Base-by-base conservation (phyloP, 2,113 vertebrate species). In the Callopanchax toddi region DNA sequence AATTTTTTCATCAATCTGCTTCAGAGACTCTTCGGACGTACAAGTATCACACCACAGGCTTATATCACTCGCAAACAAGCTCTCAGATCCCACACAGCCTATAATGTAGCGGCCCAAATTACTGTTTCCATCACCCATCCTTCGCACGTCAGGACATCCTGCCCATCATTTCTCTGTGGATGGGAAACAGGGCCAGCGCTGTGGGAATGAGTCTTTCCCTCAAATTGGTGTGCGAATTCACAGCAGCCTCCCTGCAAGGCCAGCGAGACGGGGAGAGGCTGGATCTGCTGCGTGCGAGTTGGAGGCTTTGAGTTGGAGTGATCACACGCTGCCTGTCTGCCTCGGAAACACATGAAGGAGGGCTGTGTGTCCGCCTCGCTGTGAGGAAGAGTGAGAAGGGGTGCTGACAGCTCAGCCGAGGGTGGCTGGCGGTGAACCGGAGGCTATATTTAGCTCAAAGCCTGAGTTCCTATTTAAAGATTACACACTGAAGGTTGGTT, bases 391-490 rank as follows among this genome's bases (percentile, higher is more conserved):
- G 73, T 74, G 79, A 86, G 74, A 84, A 84, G 74, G 74, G 74
- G 76, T 16, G 60, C 87, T 87, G 87, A 89, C 85, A 89, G 87
- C 79, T 87, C 81, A 58, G 72, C 63, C 50, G 53, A 75, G 73
- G 82, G 82, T 71, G 74, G 79, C 76, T 81, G 80, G 55, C 7
- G 43, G 60, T 71, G 73, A 80, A 72, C 82, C 60, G 50, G 7
- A n/a, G 25, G 60, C 82, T 85, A 86, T 88, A 81, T 86, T 85
- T 85, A 87, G 71, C 78, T 64, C 58, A 16, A 50, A 81, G 60
- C 57, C 63, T 25, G 8, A 53, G 67, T 62, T 78, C 79, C 81
- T 89, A 80, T 86, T 78, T 86, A 77, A 87, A 82, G 78, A 87
- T 50, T 9, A 71, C 62, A 77, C 67, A 69, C 40, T 64, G 42